A percentile compares a stretch with the other conserved stretches of the same genome.
These are phyloP conservation scores for Hemaris fuciformis DNA, from an alignment of 2,888 invertebrate genomes.

Conservation along the genomic window DNA sequence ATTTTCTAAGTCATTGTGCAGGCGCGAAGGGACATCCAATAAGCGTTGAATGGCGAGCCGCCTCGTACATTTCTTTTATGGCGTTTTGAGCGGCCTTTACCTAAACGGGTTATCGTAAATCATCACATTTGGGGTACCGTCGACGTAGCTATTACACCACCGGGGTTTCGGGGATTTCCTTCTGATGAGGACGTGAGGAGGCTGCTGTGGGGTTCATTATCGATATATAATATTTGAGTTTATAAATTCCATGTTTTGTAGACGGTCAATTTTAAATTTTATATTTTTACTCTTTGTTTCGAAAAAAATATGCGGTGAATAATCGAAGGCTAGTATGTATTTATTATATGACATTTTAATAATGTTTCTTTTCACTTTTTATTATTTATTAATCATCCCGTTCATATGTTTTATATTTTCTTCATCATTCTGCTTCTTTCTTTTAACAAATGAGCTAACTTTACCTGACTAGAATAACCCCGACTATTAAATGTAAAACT, in stretches of 20 bases:
- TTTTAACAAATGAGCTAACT: too few relatives aligned
- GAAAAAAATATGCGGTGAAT: too few relatives aligned
- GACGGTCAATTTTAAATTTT: too few relatives aligned
- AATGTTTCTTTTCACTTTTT: too few relatives aligned
- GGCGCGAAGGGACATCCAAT: slow-evolving; percentile 22
- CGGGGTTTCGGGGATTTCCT: background rate
- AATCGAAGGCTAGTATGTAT: too few relatives aligned
- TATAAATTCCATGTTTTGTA: too few relatives aligned
- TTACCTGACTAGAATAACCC: background rate
- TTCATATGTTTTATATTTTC: too few relatives aligned
- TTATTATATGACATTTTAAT: too few relatives aligned
- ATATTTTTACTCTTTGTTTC: too few relatives aligned
- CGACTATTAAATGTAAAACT: background rate
- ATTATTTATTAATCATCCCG: too few relatives aligned
- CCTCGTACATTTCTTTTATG: slow-evolving; percentile 35
- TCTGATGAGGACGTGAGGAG: background rate
- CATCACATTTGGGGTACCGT: slow-evolving; percentile 29
- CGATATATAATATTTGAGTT: too few relatives aligned
- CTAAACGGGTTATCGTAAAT: slow-evolving; percentile 44
- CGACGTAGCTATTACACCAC: background rate
- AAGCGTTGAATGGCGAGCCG: slow-evolving; percentile 23
- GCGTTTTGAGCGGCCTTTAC: slow-evolving; percentile 31
- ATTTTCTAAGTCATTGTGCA: slow-evolving; percentile 14
- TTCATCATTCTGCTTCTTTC: too few relatives aligned
- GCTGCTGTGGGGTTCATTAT: background rate